Base-by-base conservation (phyloP, 2,113 vertebrate genomes). In the Machaerirhynchus nigripectus region DNA sequence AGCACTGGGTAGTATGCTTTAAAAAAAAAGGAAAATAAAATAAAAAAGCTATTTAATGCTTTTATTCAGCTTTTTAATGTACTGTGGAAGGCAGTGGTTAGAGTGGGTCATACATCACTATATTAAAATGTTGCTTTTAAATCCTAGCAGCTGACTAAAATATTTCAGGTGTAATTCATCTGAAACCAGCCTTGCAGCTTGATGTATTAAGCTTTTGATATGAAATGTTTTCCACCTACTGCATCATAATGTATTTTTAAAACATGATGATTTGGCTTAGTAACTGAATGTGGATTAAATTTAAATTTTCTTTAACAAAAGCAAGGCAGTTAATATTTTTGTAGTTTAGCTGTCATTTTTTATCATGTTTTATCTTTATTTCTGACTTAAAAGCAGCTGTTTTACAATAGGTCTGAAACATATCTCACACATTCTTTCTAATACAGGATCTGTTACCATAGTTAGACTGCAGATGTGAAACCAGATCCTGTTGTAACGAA, bases 141-240 rank as follows among this genome's bases (percentile, higher is more conserved):
- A 93, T 67, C 47, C 57, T 63, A 88, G 60, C 11, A 90, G 44
- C 81, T 97, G 94, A 96, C 95, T 94, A 84, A 96, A 96, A 92
- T 89, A 96, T 95, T 97, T 76, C 86, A 88, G 37, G 33, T 88
- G 77, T 82, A 97, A 96, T 96, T 93, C 87, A 94, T 97, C 84
- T 94, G 65, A 87, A 96, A 84, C 27, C 49, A 93, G 30, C 16
- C 10, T 71, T 78, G 17, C 52, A 81, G 33, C 33, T 56, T 96
- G 95, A 96, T 96, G 30, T 93, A 96, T 96, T 93, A 94, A 73
- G 11, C 7, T 87, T 94, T 84, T 93, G 88, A 89, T 91, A 80
- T 46, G 53, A 94, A 90, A 74, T 92, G 77, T 74, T 96, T 95
- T 94, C 59, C 55, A 69, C 55, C 46, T 75, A 94, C 28, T 77